Evolutionary conservation across 2,797 vertebrate genomes (phyloP).

Genomic region (Pangasius larnaudii): DNA sequence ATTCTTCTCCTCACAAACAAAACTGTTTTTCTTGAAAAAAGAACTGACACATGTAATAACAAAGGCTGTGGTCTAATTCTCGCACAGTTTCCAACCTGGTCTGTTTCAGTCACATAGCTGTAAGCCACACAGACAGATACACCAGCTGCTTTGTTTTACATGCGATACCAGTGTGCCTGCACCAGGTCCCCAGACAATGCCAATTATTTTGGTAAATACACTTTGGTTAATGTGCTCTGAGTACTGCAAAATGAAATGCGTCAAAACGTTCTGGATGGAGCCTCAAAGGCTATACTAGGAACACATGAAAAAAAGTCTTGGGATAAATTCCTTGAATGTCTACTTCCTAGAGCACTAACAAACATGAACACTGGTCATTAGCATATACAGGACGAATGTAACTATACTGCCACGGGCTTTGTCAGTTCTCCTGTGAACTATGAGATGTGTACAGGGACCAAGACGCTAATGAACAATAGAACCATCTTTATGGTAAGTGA

Average conservation of each 20-base stretch:
- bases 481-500: slow-evolving; percentile 11
- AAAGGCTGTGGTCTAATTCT: not conserved
- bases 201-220: slow-evolving; percentile 14
- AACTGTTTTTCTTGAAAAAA: not conserved
- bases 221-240: not conserved
- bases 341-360: not conserved
- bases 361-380: slow-evolving; percentile 14
- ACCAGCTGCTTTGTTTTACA: slow-evolving; percentile 3
- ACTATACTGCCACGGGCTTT: not conserved
- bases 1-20: not conserved
- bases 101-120: not conserved
- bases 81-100: not conserved
- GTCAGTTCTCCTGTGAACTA: slow-evolving; percentile 12
- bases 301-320: not conserved
- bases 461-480: slow-evolving; percentile 14
- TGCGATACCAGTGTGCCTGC: not conserved
- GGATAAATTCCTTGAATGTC: not conserved
- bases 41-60: not conserved
- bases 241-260: not conserved
- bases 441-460: slow-evolving; percentile 13
- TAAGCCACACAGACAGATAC: not conserved
- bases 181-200: slow-evolving; percentile 4
- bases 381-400: slow-evolving; percentile 9
- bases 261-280: not conserved
- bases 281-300: not conserved